These are phyloP conservation scores for Zaprionus davidi DNA, from an alignment of 1,140 invertebrate species.

Conservation along the genomic window DNA sequence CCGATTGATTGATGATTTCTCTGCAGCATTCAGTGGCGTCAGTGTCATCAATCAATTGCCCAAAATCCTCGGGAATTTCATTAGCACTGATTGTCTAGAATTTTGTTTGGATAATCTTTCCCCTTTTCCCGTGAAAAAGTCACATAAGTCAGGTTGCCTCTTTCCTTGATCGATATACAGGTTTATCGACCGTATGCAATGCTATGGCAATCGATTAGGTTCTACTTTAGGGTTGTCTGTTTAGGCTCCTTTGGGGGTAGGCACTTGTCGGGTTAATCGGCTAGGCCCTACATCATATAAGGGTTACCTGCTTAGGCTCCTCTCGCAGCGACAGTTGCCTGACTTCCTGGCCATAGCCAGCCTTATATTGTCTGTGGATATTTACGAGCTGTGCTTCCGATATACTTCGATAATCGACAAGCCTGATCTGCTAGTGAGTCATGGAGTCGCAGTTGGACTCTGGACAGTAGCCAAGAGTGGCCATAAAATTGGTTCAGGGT, in stretches of 20 bases:
- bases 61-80: background rate
- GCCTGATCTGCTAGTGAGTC: conserved; percentile 12
- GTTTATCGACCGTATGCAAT: background rate
- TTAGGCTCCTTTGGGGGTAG: no score
- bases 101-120: background rate
- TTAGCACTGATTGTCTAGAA: background rate
- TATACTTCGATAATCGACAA: background rate
- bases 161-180: no score
- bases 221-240: no score
- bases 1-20: background rate
- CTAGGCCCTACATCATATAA: no score
- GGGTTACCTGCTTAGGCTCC: no score
- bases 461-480: conserved; percentile 12
- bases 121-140: background rate
- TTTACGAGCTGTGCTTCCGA: background rate
- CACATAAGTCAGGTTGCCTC: no score
- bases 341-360: background rate
- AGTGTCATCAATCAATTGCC: background rate
- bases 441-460: conserved; percentile 1
- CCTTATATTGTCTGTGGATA: background rate
- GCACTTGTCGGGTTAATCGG: no score
- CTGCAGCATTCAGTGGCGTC: background rate
- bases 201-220: background rate
- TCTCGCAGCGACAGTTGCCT: no score
- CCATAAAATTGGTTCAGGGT: conserved; percentile 27